Percentiles rank a stretch among this genome's conserved stretches.
Evolutionary conservation across 2,797 vertebrate genomes (phyloP).

Genomic region (Argyrosomus regius): DNA sequence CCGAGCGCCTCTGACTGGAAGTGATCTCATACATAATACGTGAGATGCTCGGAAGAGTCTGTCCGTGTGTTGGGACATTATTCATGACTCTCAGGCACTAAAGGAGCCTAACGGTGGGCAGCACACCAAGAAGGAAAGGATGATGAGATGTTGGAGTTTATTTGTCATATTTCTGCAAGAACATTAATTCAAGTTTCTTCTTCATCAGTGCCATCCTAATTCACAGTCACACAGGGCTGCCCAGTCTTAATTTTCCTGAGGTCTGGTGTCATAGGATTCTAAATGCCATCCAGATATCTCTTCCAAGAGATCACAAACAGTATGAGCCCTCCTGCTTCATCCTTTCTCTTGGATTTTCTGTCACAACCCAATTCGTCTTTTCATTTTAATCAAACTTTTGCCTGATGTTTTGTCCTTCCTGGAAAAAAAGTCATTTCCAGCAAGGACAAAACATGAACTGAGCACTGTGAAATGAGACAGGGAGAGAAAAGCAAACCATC

Average conservation of each 20-base stretch:
- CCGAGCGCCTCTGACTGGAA: constrained; percentile 59
- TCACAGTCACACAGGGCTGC: background rate
- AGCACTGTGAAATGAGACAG: background rate
- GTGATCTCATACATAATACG: constrained; percentile 72
- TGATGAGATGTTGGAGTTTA: background rate
- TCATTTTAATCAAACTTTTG: background rate
- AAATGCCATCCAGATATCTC: background rate
- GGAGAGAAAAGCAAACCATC: background rate
- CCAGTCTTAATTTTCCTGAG: background rate
- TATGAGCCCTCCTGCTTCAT: background rate
- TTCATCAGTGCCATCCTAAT: background rate
- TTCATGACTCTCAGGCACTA: constrained; percentile 40
- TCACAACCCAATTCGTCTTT: background rate
- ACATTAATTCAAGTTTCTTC: background rate
- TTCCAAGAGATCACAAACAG: background rate
- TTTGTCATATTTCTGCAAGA: background rate
- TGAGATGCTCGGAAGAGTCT: constrained; percentile 47
- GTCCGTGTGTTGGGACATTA: constrained; percentile 51
- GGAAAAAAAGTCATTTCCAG: too few relatives aligned
- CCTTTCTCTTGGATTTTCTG: background rate
- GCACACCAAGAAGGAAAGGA: background rate
- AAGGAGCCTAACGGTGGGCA: constrained; percentile 3
- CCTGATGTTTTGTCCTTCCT: background rate
- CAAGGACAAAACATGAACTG: background rate
- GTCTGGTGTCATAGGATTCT: constrained; percentile 17